A percentile compares a stretch with the other conserved stretches of the same genome.
Evolutionary conservation across 2,888 invertebrate species (phyloP).

Genomic region (Drosophila anomelani): DNA sequence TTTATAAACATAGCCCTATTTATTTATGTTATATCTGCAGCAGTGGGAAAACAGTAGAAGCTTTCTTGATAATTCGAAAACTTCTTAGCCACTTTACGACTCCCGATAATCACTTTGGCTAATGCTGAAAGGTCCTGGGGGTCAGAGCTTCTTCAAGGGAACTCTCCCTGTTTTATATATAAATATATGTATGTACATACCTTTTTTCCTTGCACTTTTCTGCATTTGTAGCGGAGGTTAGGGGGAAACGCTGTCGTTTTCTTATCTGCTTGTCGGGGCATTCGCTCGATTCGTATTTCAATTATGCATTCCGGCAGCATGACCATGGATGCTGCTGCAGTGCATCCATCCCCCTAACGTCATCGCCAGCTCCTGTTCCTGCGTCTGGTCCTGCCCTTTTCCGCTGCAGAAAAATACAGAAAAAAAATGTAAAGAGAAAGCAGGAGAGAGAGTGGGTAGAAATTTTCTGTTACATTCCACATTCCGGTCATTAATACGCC

Average conservation of each 20-base stretch:
- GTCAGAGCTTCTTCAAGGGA: neutral
- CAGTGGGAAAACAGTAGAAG: neutral
- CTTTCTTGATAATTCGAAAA: constrained; percentile 2
- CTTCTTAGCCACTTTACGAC: constrained; percentile 15
- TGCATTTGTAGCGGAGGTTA: constrained; percentile 23
- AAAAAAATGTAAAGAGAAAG: constrained; percentile 19
- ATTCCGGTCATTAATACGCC: constrained; percentile 80
- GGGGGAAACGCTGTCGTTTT: constrained; percentile 22
- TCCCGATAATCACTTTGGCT: constrained; percentile 27
- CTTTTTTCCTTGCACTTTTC: neutral
- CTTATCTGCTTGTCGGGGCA: constrained; percentile 36
- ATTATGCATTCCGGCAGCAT: constrained; percentile 73
- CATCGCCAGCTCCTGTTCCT: neutral
- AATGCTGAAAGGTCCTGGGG: constrained; percentile 16
- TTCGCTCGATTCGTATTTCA: constrained; percentile 66
- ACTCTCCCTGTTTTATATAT: neutral
- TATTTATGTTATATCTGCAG: neutral
- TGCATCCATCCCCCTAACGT: constrained; percentile 13
- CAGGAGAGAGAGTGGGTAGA: constrained; percentile 12
- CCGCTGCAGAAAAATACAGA: constrained; percentile 41
- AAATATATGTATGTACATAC: neutral
- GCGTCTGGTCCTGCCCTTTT: neutral
- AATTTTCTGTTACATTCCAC: constrained; percentile 70
- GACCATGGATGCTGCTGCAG: constrained; percentile 50
- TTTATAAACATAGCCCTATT: neutral